Conservation (phyloP, 2,113 vertebrate species). For the Uria lomvia region DNA sequence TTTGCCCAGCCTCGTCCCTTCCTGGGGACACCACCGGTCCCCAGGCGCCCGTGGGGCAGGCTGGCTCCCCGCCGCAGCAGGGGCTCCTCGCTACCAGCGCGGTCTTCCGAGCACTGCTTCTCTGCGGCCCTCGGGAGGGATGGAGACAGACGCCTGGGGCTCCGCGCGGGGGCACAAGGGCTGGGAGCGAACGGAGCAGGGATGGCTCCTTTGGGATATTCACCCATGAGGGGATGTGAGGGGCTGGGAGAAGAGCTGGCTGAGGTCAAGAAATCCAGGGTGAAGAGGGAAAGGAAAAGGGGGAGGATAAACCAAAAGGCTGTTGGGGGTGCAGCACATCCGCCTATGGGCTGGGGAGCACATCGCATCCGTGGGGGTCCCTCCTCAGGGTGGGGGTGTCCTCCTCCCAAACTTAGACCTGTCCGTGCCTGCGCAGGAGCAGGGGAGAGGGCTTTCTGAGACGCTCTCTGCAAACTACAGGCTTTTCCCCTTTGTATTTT, state of each 20-base stretch:
- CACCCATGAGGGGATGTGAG: neutral
- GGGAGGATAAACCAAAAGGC: neutral
- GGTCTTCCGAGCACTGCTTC: too few relatives aligned
- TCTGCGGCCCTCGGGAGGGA: neutral
- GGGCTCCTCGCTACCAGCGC: too few relatives aligned
- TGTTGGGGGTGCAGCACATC: neutral
- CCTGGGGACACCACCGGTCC: neutral
- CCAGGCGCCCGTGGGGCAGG: neutral
- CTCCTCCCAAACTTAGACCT: neutral
- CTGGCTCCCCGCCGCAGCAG: neutral
- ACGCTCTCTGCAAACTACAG: neutral
- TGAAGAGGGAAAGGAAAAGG: too few relatives aligned
- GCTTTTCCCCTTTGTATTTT: too few relatives aligned
- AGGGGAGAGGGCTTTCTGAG: neutral
- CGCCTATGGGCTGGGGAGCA: neutral
- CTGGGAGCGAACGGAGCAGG: neutral
- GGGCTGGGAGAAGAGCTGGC: too few relatives aligned
- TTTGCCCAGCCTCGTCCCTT: neutral
- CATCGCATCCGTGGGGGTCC: too few relatives aligned
- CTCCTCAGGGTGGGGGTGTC: neutral
- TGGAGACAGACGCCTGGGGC: too few relatives aligned
- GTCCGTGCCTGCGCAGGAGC: too few relatives aligned
- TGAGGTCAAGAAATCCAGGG: neutral
- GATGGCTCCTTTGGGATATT: neutral
- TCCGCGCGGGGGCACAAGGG: too few relatives aligned